phyloP scores from a whole-genome alignment of 2,888 invertebrate species.

The Drosophila hamatofila region DNA sequence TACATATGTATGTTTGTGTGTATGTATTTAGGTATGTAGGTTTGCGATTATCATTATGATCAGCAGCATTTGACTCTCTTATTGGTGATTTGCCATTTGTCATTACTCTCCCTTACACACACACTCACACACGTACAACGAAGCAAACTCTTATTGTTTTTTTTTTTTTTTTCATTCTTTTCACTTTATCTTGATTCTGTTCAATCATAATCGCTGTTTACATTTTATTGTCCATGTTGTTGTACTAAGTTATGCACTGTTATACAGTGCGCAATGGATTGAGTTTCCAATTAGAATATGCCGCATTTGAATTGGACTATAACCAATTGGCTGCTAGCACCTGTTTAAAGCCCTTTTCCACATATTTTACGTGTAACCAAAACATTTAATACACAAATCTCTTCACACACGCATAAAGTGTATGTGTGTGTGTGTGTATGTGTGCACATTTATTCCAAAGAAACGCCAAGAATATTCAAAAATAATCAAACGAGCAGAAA shows the following conservation, averaged over 20 bases:
- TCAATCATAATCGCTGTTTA: constrained; percentile 64
- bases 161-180: constrained; percentile 17
- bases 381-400: constrained; percentile 57
- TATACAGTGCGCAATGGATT: neutral
- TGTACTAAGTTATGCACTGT: constrained; percentile 2
- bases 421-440: constrained; percentile 26
- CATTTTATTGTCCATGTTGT: constrained; percentile 35
- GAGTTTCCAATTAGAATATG: neutral
- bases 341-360: constrained; percentile 26
- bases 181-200: constrained; percentile 29
- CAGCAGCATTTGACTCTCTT: constrained; percentile 41
- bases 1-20: neutral
- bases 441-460: constrained; percentile 64
- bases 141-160: constrained; percentile 19
- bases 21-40: constrained; percentile 2
- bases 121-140: constrained; percentile 10
- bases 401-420: constrained; percentile 48
- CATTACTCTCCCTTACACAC: constrained; percentile 22
- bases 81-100: constrained; percentile 47
- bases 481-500: constrained; percentile 57
- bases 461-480: constrained; percentile 61
- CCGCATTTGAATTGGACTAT: neutral
- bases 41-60: constrained; percentile 59
- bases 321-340: neutral
- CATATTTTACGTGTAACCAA: constrained; percentile 22